Conservation (phyloP, 1,140 invertebrate species). For the Harpegnathos saltator region DNA sequence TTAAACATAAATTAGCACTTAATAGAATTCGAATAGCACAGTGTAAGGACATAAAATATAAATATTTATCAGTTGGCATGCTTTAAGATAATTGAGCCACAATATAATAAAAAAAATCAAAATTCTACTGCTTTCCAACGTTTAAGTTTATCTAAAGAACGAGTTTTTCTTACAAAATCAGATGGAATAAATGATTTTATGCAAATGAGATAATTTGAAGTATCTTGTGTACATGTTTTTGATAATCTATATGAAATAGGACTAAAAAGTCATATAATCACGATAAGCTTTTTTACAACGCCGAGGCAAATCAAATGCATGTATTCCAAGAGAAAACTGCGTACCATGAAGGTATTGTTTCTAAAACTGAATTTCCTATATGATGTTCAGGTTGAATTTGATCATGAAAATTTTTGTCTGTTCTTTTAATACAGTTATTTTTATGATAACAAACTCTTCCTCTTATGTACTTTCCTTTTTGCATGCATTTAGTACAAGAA, state of each 20-base stretch:
- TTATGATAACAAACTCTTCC: not conserved
- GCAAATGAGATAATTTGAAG: slow-evolving; percentile 3
- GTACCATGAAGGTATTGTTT: slow-evolving; percentile 18
- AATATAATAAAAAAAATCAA: slow-evolving; percentile 4
- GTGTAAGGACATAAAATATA: slow-evolving; percentile 25
- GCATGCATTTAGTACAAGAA: not conserved
- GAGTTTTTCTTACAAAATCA: slow-evolving; percentile 7
- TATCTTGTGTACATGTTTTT: not conserved
- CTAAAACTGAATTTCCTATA: not conserved
- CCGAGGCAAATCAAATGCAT: slow-evolving; percentile 29
- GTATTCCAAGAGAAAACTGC: not conserved
- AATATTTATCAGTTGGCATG: slow-evolving; percentile 7
- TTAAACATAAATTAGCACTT: not conserved
- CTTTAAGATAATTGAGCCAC: slow-evolving; percentile 8
- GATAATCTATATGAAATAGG: slow-evolving; percentile 10
- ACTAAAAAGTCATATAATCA: slow-evolving; percentile 24
- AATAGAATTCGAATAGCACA: not conserved
- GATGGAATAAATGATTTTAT: slow-evolving; percentile 13
- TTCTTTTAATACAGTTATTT: not conserved
- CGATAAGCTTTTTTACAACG: slow-evolving; percentile 17
- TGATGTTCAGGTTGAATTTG: not conserved
- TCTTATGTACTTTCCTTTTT: slow-evolving; percentile 14
- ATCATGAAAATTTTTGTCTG: not conserved
- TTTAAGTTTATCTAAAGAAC: not conserved
- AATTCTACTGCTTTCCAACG: slow-evolving; percentile 17